Evolutionary conservation across 2,797 vertebrate genomes (phyloP), one percentile per base, ranked within the genome.

Genomic region (Fistularia tabacaria): DNA sequence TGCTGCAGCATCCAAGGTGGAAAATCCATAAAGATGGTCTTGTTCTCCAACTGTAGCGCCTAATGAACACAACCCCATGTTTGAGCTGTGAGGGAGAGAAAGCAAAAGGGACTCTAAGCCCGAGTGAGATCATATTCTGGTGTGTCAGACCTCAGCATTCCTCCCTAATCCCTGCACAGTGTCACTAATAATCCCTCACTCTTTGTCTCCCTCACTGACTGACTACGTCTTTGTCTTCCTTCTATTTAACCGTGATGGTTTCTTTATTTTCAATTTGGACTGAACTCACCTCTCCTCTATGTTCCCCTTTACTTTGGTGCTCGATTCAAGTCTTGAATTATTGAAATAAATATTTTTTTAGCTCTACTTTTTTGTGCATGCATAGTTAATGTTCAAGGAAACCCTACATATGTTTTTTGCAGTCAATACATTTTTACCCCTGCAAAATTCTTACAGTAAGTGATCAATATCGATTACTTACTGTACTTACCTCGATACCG

Each of bases 1-100:
- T 80, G 73, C 78, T 55, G 69, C 69, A 76, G 82, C 71, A 74
- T 76, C 66, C 62, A 81, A 64, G 59, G 65, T 74, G 71, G 70
- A 84, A 87, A 87, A 86, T 77, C 69, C 64, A 77, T 66, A 76
- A 63, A 76, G 84, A 77, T 67, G 48, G 67, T 66, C 51, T 66
- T 41, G 7, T 49, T 54, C 45, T 70, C 51, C 42, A 65, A 54
- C 62, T 58, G 76, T 71, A 68, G 62, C 57, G 59, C 69, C 62
- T 57, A 73, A 51, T 63, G 71, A 73, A 74, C 64, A 76, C 62
- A 62, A 51, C 58, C 59, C 62, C 6, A 38, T 60, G 66, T 59
- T 61, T 66, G 38, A 65, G 57, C 71, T 54, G 54, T 45, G 46
- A 62, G 47, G 64, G 51, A 10, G 54, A 46, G 37, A 25, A 8